These are phyloP conservation scores for Glyptemys insculpta DNA, from an alignment of 2,797 vertebrate genomes.

Conservation along the genomic window DNA sequence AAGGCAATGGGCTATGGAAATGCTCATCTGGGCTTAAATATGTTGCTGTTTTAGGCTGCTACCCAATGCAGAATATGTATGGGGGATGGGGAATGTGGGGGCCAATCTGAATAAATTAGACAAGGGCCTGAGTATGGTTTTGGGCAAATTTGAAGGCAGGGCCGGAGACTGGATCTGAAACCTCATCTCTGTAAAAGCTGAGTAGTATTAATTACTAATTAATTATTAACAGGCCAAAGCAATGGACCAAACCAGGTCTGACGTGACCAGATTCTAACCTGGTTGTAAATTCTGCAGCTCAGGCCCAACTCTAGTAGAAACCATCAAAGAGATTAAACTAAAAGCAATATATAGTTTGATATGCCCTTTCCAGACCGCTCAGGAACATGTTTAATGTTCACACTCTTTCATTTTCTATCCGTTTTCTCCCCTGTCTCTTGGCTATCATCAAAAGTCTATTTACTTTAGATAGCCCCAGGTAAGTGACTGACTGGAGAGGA, in stretches of 20 bases:
- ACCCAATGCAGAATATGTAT: background rate
- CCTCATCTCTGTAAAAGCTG: background rate
- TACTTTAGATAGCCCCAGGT: conserved; percentile 23
- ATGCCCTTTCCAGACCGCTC: background rate
- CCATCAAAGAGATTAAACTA: background rate
- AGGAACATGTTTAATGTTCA: background rate
- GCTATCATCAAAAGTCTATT: conserved; percentile 26
- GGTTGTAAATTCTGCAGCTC: background rate
- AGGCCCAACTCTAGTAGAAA: background rate
- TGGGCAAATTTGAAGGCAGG: too few species aligned
- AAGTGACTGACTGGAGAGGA: background rate
- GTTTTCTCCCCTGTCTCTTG: background rate
- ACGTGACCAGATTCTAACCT: background rate
- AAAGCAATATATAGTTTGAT: rapidly evolving
- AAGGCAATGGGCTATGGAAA: background rate
- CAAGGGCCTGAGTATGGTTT: too few species aligned
- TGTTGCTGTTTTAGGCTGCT: background rate
- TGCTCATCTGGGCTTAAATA: background rate
- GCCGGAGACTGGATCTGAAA: background rate
- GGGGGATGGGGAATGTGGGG: too few species aligned
- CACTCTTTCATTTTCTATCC: conserved; percentile 3
- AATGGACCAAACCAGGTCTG: background rate
- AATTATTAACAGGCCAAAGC: background rate
- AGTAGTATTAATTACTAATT: background rate
- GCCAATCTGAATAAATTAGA: background rate